Percentiles rank a stretch among this genome's conserved stretches.
Evolutionary conservation across 2,113 vertebrate species (phyloP).

Genomic region (Eleginops maclovinus): DNA sequence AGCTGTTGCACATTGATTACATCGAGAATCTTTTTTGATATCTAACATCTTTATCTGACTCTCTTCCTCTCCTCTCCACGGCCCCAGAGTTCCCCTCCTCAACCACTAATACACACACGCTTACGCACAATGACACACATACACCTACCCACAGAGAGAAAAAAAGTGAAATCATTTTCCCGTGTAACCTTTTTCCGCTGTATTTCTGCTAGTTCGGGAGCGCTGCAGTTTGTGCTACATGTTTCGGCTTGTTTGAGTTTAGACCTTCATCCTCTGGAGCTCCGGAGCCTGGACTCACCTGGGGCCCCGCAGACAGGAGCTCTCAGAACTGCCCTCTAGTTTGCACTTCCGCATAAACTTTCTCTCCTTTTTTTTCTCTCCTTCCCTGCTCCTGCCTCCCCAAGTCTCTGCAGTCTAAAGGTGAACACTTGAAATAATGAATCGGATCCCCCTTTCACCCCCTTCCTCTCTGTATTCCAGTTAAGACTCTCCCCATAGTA

Average conservation of each 20-base stretch:
- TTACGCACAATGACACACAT: constrained; percentile 21
- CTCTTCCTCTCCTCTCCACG: constrained; percentile 57
- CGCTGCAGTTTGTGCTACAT: constrained; percentile 21
- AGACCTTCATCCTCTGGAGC: constrained; percentile 40
- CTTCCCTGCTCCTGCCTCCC: constrained; percentile 63
- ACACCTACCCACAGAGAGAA: constrained; percentile 31
- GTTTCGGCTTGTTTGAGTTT: constrained; percentile 52
- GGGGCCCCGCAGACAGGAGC: constrained; percentile 39
- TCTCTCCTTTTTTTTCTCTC: constrained; percentile 33
- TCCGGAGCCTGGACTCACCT: constrained; percentile 48
- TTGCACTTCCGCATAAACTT: constrained; percentile 65
- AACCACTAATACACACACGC: constrained; percentile 30
- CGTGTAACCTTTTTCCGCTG: constrained; percentile 22
- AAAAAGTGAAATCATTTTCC: constrained; percentile 40
- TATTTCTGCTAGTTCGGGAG: constrained; percentile 21
- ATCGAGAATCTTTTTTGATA: constrained; percentile 74
- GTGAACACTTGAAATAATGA: constrained; percentile 87
- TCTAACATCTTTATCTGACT: constrained; percentile 76
- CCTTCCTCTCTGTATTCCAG: constrained; percentile 82
- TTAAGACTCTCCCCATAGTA: constrained; percentile 86
- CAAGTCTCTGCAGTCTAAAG: constrained; percentile 83
- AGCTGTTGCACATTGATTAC: constrained; percentile 78
- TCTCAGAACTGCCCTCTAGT: constrained; percentile 53
- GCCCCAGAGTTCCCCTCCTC: constrained; percentile 59
- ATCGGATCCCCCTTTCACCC: constrained; percentile 83